Evolutionary conservation across 2,113 vertebrate genomes (phyloP).

Genomic region (Sprattus sprattus): DNA sequence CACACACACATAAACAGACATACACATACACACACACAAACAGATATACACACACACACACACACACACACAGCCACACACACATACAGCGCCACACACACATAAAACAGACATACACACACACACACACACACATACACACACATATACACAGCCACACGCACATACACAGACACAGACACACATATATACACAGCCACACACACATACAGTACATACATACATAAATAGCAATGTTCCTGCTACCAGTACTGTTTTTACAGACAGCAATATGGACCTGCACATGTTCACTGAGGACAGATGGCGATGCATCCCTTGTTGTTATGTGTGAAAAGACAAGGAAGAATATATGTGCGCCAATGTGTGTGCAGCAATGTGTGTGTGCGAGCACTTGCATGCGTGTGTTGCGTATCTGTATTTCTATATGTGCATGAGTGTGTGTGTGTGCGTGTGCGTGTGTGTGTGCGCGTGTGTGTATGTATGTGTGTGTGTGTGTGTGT

Average conservation of each 20-base stretch:
- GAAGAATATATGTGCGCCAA: background rate
- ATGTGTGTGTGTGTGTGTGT: background rate
- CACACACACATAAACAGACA: background rate
- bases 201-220: background rate
- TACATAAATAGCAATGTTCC: background rate
- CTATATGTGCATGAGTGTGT: too few relatives aligned
- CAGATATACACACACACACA: background rate
- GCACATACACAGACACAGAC: background rate
- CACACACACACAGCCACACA: background rate
- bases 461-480: background rate
- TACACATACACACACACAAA: background rate
- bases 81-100: background rate
- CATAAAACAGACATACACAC: background rate
- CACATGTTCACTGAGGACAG: slow-evolving; percentile 1
- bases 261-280: slow-evolving; percentile 8
- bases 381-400: too few relatives aligned
- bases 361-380: too few relatives aligned
- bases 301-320: background rate
- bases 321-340: background rate
- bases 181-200: background rate
- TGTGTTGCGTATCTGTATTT: too few relatives aligned
- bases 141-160: too few relatives aligned
- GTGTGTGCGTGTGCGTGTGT: too few relatives aligned
- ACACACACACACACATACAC: too few relatives aligned
- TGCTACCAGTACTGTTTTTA: slow-evolving; percentile 18